Evolutionary conservation across 2,797 vertebrate species (phyloP), one percentile per base, ranked within the genome.

Genomic region (Cirrhinus molitorella): DNA sequence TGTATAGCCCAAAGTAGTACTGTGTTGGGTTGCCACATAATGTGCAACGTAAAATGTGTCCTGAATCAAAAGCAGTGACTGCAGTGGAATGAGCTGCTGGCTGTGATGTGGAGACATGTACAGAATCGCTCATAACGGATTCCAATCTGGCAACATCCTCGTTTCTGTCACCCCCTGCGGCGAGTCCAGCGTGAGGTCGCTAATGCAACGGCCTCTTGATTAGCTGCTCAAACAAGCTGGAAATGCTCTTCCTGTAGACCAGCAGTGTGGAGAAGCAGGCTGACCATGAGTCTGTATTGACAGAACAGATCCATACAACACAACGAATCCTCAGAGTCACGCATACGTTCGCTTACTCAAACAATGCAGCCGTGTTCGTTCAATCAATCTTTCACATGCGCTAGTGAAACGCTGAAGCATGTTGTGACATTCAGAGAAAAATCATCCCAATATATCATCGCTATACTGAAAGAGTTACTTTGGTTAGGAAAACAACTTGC

Each of bases 181-280:
- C 1, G 55, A 76, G 55, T 76, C 74, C 74, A 77, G 53, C 23
- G 37, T 43, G 55, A 61, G 37, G 37, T 19, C 16, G 9, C 74
- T 61, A 76, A 76, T 61, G 55, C 21, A 40, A 3, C 34, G 0
- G 55, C n/a, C 74, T 77, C 55, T 77, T 77, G 53, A 77, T 77
- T 61, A 61, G 57, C 55, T 77, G 74, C 74, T 77, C 74, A 61
- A 61, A 77, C 74, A 77, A 61, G 55, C 31, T 34, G 72, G 51
- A 57, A 40, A 57, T 16, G 40, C 66, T 25, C 21, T 45, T 68
- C n/a, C 66, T 21, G n/a, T 23, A 8, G 37, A 43, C 11, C 66
- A 43, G n/a, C 66, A 23, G n/a, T 23, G 37, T 14, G 34, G 11
- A 68, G 13, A 12, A 74, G 19, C 31, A 40, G 21, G 19, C 13